phyloP scores from a whole-genome alignment of 92 coral and sea anemone genomes.

The Zoanthus sansibaricus region DNA sequence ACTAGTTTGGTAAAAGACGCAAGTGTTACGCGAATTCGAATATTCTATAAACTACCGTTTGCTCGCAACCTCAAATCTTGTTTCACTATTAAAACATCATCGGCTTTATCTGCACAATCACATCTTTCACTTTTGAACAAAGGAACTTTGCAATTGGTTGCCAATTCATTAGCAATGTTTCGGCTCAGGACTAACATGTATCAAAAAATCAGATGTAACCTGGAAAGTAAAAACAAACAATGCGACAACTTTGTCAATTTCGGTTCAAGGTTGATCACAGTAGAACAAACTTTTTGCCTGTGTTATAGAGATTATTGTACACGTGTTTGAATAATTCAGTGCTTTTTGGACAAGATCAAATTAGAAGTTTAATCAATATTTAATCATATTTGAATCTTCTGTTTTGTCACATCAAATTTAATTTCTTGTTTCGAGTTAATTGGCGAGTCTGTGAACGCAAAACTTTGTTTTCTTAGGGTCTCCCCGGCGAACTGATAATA shows the following conservation, averaged over 20 bases:
- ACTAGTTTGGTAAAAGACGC: too few species aligned
- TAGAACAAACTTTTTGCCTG: neutral
- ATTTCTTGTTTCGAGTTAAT: neutral
- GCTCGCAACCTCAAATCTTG: too few species aligned
- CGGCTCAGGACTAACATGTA: too few species aligned
- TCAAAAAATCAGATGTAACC: too few species aligned
- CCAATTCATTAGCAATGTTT: too few species aligned
- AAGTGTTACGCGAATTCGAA: too few species aligned
- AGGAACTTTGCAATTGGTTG: too few species aligned
- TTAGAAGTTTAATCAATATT: slow-evolving; percentile 7
- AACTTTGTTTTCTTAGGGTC: slow-evolving; percentile 10
- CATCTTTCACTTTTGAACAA: too few species aligned
- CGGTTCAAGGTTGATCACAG: neutral
- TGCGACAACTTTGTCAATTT: neutral
- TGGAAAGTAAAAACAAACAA: too few species aligned
- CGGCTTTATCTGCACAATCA: too few species aligned
- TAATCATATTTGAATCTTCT: slow-evolving; percentile 3
- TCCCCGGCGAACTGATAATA: slow-evolving; percentile 6
- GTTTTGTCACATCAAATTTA: neutral
- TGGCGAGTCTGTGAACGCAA: slow-evolving; percentile 3
- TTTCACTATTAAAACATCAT: too few species aligned
- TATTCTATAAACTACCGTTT: too few species aligned
- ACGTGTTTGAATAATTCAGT: neutral
- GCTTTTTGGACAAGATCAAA: slow-evolving; percentile 9
- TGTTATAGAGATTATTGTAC: neutral